Conservation (phyloP, 92 coral and sea anemone species). For the Ricordea florida region DNA sequence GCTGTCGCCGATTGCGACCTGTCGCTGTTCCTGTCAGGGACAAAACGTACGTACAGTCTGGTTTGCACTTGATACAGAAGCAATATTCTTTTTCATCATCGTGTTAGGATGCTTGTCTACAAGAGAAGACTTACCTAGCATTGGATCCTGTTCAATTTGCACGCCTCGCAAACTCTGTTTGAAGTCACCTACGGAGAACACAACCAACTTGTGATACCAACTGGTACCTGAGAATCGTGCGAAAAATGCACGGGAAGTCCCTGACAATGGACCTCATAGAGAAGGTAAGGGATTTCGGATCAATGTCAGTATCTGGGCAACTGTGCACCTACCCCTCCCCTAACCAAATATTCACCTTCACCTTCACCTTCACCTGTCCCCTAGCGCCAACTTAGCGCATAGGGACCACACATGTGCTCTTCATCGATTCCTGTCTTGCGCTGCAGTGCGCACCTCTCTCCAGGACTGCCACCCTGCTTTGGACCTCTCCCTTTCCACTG, state of each 20-base stretch:
- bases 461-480: too few species aligned
- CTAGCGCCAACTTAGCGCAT: too few species aligned
- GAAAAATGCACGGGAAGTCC: not conserved
- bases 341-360: too few species aligned
- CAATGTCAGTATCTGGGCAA: too few species aligned
- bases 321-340: too few species aligned
- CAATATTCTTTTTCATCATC: not conserved
- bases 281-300: too few species aligned
- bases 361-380: too few species aligned
- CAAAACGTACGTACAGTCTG: not conserved
- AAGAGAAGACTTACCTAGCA: conserved; percentile 77
- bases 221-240: not conserved
- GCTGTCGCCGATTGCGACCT: conserved; percentile 91
- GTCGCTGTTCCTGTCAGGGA: conserved; percentile 53
- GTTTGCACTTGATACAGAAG: not conserved
- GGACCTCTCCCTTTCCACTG: too few species aligned
- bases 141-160: conserved; percentile 93
- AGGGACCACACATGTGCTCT: too few species aligned
- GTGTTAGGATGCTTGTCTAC: not conserved
- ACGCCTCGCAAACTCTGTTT: conserved; percentile 84
- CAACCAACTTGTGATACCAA: not conserved
- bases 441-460: too few species aligned
- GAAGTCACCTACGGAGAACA: conserved; percentile 52
- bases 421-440: too few species aligned
- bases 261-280: too few species aligned